Base-by-base conservation (phyloP, 2,113 vertebrate species). In the Rhinolophus sinicus region DNA sequence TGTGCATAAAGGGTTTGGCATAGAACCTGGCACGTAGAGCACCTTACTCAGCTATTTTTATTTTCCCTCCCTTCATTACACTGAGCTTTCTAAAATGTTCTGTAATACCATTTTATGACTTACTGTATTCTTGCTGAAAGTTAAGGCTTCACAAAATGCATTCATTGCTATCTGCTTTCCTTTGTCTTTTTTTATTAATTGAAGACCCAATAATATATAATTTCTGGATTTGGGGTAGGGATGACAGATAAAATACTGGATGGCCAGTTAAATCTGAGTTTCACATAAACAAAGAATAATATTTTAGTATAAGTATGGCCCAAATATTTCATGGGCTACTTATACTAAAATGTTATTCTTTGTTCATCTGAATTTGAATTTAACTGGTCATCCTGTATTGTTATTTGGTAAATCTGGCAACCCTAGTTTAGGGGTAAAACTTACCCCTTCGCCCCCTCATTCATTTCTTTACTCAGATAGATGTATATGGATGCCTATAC, bases 221-320 rank as follows among this genome's bases (percentile, higher is more conserved):
- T 95, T 91, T 94, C 16, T 89, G 65, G 21, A 13, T 62, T 73
- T 88, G 70, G 16, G 38, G 19, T 64, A 22, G 7, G 0, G 64
- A 73, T 88, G 15, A 33, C 16, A 88, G 67, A 33, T 50, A 81
- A 88, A 88, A 88, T 82, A 73, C 11, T 75, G 56, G 15, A 67
- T 95, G 19, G 75, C 35, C 40, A 80, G 47, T 64, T 90, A 93
- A 78, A 94, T 77, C 96, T 96, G 47, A 92, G 70, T 96, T 95
- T 93, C 35, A 94, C 30, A 82, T 58, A 50, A 72, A 64, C 33
- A 88, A 30, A 84, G 24, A 92, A 67, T 30, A 62, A 19, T 85
- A 72, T 78, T 89, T 67, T 58, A 93, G 28, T 88, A 21, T 54
- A 73, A 33, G 4, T 81, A 30, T 82, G 33, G 75, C 33, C 5